Base-by-base conservation (phyloP, 2,113 vertebrate species). In the Elephantulus edwardii region DNA sequence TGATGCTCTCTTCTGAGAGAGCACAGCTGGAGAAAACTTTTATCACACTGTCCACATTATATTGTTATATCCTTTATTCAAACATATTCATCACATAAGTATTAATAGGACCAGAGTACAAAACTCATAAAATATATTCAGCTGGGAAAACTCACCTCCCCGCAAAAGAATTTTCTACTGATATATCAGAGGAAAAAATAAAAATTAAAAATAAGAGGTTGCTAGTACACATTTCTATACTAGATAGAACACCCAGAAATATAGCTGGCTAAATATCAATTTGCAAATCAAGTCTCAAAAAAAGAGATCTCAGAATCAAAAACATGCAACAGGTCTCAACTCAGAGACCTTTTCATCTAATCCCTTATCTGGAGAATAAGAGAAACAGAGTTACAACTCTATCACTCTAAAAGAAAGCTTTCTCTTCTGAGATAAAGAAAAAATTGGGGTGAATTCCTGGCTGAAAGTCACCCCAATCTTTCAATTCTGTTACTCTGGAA, bases 31-130 rank as follows among this genome's bases (percentile, higher is more conserved):
- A n/a, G n/a, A n/a, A n/a, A n/a, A n/a, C n/a, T n/a, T n/a, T n/a
- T n/a, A n/a, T n/a, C n/a, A 84, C 28, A 66, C 22, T 64, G 76
- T 44, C 26, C 66, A 77, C n/a, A 30, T 76, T 95, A 76, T 30
- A 74, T 6, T 77, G 66, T 52, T 91, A 68, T 86, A 83, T 64
- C 90, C 28, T 33, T 94, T 66, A 71, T 38, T 89, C 54, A 95
- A 91, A 91, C 84, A 90, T 28, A 88, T 42, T 93, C 74, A 94
- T 44, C 33, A 20, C 93, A 85, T 90, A 79, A 82, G 11, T 66
- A 90, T 74, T 87, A 74, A 87, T 81, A 79, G 60, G 77, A 83
- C 20, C 70, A 90, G 3, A 93, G 46, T 48, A 88, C 54, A 94
- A 86, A 80, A 1, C 6, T 85, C 35, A 93, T 4, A 91, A 33